Evolutionary conservation across 2,888 invertebrate genomes (phyloP).

Genomic region (Ptilodon capucinus): DNA sequence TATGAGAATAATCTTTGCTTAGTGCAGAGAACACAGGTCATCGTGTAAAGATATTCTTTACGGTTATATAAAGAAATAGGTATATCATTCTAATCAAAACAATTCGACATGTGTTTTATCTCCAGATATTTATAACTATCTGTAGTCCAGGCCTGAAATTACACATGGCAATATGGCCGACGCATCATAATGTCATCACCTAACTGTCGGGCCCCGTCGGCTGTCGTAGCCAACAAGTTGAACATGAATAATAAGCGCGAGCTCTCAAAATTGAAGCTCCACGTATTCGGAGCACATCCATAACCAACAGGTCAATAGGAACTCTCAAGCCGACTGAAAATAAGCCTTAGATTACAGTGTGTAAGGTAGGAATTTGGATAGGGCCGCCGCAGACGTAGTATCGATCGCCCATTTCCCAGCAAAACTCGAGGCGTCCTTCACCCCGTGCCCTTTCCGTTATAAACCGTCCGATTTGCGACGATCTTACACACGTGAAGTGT

Average conservation of each 20-base stretch:
- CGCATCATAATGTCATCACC: conserved; percentile 6
- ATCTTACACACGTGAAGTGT: conserved; percentile 14
- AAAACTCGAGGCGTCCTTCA: conserved; percentile 66
- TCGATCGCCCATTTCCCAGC: conserved; percentile 63
- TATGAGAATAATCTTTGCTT: no score
- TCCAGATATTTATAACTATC: no score
- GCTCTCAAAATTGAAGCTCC: conserved; percentile 38
- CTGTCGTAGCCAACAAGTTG: conserved; percentile 41
- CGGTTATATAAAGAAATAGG: no score
- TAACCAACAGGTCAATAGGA: conserved; percentile 52
- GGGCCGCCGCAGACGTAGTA: conserved; percentile 40
- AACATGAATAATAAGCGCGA: conserved; percentile 40
- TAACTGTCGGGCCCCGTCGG: conserved; percentile 6
- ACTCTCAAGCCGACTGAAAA: conserved; percentile 5
- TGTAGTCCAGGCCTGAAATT: background rate
- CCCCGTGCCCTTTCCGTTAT: conserved; percentile 68
- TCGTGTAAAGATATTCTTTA: no score
- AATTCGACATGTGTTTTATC: no score
- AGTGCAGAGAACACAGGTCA: no score
- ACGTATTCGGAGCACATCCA: conserved; percentile 43
- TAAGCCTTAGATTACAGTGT: conserved; percentile 4
- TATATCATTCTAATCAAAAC: no score
- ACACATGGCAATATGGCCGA: conserved; percentile 9
- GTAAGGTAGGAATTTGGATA: conserved; percentile 35
- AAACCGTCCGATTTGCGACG: conserved; percentile 47